Percentiles rank a stretch among this genome's conserved stretches.
Evolutionary conservation across 2,797 vertebrate species (phyloP).

Genomic region (Labeo calbasu): DNA sequence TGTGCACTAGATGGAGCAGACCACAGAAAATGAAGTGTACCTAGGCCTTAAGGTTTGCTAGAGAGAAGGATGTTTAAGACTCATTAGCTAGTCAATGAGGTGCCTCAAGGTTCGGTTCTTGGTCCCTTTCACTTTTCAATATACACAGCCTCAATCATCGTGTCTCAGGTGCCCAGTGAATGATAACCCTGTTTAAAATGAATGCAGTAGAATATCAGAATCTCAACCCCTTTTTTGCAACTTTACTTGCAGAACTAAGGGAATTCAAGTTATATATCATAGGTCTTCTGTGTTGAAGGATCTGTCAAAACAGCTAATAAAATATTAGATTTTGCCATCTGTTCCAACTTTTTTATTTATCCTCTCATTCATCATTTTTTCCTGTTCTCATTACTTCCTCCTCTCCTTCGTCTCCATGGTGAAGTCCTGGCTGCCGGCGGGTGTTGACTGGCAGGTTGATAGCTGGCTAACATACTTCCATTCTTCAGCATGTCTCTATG

Average conservation of each 20-base stretch:
- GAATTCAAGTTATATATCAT: slow-evolving; percentile 1
- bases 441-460: slow-evolving; percentile 51
- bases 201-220: background rate
- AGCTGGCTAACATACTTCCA: slow-evolving; percentile 36
- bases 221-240: background rate
- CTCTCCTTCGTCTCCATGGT: slow-evolving; percentile 52
- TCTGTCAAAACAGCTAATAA: slow-evolving; percentile 22
- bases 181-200: background rate
- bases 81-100: background rate
- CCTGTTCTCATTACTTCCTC: slow-evolving; percentile 53
- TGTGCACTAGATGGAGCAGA: background rate
- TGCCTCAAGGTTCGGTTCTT: background rate
- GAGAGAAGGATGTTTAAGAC: background rate
- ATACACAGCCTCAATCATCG: background rate
- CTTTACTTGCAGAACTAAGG: background rate
- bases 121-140: background rate
- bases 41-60: background rate
- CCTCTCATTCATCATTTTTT: slow-evolving; percentile 49
- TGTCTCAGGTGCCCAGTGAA: background rate
- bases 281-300: slow-evolving; percentile 1
- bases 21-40: background rate
- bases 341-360: slow-evolving; percentile 59
- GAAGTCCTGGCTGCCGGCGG: slow-evolving; percentile 49
- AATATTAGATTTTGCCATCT: slow-evolving; percentile 17
- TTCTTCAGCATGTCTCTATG: slow-evolving; percentile 30